These are phyloP conservation scores for Neria commutata DNA, from an alignment of 2,888 invertebrate genomes.

Conservation along the genomic window DNA sequence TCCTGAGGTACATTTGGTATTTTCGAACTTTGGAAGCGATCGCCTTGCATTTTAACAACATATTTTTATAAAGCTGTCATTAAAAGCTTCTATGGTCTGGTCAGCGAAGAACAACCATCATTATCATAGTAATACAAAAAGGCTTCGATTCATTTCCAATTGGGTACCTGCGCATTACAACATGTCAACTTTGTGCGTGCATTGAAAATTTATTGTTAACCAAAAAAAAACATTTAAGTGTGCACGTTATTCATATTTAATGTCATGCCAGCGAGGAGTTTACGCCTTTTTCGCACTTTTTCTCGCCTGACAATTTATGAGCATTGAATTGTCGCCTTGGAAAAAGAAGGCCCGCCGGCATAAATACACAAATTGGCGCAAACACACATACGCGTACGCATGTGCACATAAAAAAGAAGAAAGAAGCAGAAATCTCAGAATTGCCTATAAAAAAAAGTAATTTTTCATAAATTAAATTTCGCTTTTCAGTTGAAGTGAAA, in stretches of 20 bases:
- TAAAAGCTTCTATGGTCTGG: too few species aligned
- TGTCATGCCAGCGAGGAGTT: slow-evolving; percentile 3
- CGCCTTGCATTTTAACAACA: too few species aligned
- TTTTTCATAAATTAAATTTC: slow-evolving; percentile 3
- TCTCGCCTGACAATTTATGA: not conserved
- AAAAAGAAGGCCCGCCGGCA: not conserved
- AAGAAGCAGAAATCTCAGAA: not conserved
- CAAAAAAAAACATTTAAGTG: not conserved
- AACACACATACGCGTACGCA: slow-evolving; percentile 3
- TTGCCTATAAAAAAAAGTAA: not conserved
- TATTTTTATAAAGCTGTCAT: too few species aligned
- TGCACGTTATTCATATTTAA: slow-evolving; percentile 7
- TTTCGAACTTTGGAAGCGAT: too few species aligned
- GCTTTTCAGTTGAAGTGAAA: not conserved
- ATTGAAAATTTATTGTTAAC: not conserved
- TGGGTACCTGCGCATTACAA: not conserved
- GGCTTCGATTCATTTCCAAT: too few species aligned
- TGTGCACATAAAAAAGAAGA: not conserved
- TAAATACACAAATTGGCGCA: slow-evolving; percentile 10
- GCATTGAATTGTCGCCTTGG: slow-evolving; percentile 4
- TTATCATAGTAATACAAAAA: too few species aligned
- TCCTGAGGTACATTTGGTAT: too few species aligned
- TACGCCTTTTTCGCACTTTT: not conserved
- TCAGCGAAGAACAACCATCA: too few species aligned
- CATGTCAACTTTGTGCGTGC: not conserved